These are phyloP conservation scores for Siniperca knerii DNA, from an alignment of 2,113 vertebrate genomes.

Conservation along the genomic window DNA sequence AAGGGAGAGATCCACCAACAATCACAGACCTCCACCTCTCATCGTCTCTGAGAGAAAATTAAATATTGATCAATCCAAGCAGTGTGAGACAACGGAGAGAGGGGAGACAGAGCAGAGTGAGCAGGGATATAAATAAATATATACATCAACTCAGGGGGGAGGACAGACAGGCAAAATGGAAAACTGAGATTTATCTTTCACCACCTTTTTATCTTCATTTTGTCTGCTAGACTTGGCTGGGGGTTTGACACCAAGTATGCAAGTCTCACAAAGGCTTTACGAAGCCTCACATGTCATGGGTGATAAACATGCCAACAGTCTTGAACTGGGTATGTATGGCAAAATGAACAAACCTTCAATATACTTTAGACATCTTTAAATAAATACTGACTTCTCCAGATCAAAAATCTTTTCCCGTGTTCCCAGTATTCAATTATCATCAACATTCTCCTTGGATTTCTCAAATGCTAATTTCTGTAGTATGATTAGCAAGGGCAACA, in stretches of 20 bases:
- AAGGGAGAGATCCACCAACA: slow-evolving; percentile 38
- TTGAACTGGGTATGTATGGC: not conserved
- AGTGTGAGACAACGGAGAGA: slow-evolving; percentile 84
- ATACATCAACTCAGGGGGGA: slow-evolving; percentile 62
- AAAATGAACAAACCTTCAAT: slow-evolving; percentile 53
- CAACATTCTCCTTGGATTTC: slow-evolving; percentile 37
- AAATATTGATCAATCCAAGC: slow-evolving; percentile 92
- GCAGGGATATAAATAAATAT: slow-evolving; percentile 81
- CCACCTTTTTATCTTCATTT: slow-evolving; percentile 43
- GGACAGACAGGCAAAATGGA: slow-evolving; percentile 59
- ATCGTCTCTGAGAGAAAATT: slow-evolving; percentile 89
- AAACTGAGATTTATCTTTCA: slow-evolving; percentile 66
- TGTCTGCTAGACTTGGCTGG: slow-evolving; percentile 17
- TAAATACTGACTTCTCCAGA: slow-evolving; percentile 36
- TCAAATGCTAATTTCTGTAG: slow-evolving; percentile 16
- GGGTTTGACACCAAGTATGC: not conserved
- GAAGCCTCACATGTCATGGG: slow-evolving; percentile 29
- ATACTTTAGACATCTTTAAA: slow-evolving; percentile 40
- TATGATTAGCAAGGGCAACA: not conserved
- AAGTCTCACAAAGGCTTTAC: slow-evolving; percentile 28
- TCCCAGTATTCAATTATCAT: slow-evolving; percentile 39
- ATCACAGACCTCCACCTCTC: slow-evolving; percentile 67
- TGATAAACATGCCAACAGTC: slow-evolving; percentile 43
- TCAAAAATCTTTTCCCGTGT: slow-evolving; percentile 10
- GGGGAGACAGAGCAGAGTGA: slow-evolving; percentile 69